Evolutionary conservation across 2,797 vertebrate species (phyloP).

Genomic region (Coreius guichenoti): DNA sequence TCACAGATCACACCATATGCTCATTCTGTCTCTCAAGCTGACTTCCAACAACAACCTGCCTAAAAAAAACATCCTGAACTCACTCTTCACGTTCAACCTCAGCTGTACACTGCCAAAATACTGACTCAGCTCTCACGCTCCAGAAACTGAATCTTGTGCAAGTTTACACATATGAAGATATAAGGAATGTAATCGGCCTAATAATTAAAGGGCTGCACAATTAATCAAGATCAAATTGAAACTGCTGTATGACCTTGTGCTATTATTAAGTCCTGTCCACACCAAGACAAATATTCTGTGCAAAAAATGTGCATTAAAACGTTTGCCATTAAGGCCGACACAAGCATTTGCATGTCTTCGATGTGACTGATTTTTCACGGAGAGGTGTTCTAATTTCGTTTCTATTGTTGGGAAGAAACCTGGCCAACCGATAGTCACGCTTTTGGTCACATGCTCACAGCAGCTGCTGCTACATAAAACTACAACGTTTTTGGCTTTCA

Average conservation of each 20-base stretch:
- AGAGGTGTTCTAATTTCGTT: neutral
- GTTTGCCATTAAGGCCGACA: neutral
- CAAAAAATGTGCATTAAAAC: neutral
- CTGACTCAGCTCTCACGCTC: neutral
- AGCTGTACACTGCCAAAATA: neutral
- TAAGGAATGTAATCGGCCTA: neutral
- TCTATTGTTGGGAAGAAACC: neutral
- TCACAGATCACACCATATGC: conserved; percentile 58
- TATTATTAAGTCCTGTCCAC: neutral
- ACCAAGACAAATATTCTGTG: neutral
- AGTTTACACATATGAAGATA: neutral
- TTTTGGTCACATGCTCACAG: neutral
- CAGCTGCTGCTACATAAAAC: neutral
- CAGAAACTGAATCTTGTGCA: neutral
- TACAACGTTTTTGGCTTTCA: neutral
- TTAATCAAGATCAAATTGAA: neutral
- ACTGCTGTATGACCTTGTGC: neutral
- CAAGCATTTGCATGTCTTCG: neutral
- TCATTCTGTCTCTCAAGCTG: conserved; percentile 36
- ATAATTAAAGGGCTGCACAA: neutral
- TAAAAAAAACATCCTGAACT: neutral
- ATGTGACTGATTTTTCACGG: neutral
- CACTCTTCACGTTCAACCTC: neutral
- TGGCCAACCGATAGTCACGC: neutral
- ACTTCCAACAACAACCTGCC: conserved; percentile 20